phyloP scores from a whole-genome alignment of 2,797 vertebrate genomes.

The Danionella dracula region DNA sequence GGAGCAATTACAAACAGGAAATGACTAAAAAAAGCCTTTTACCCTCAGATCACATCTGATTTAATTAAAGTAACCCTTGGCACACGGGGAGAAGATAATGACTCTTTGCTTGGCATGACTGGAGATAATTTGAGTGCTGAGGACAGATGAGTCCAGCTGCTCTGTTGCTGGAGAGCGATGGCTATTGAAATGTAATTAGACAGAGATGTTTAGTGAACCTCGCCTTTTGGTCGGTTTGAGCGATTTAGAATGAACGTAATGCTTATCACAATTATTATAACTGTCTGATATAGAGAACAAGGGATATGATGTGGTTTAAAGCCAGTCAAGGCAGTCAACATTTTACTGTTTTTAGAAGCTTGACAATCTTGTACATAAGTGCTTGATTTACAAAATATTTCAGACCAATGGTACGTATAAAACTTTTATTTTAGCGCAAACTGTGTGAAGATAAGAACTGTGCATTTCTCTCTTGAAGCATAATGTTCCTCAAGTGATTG shows the following conservation, averaged over 20 bases:
- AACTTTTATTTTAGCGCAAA: too few species aligned
- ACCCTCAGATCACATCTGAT: constrained; percentile 36
- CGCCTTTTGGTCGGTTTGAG: neutral
- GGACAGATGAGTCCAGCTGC: constrained; percentile 26
- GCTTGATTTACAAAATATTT: too few species aligned
- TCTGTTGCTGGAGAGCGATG: constrained; percentile 24
- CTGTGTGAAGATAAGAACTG: too few species aligned
- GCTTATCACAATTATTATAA: too few species aligned
- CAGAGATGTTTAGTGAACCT: neutral
- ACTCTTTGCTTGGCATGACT: constrained; percentile 35
- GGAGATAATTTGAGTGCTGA: constrained; percentile 36
- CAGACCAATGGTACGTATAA: too few species aligned
- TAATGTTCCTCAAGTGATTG: too few species aligned
- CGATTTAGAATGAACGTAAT: neutral
- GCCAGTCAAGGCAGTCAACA: too few species aligned
- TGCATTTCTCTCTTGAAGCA: too few species aligned
- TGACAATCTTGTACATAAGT: too few species aligned
- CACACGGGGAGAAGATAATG: constrained; percentile 38
- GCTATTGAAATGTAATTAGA: neutral
- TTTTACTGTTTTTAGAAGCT: too few species aligned
- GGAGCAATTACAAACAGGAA: constrained; percentile 41
- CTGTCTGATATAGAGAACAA: too few species aligned
- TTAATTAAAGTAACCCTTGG: constrained; percentile 39
- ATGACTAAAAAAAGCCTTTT: constrained; percentile 32
- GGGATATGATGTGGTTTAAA: too few species aligned